phyloP scores from a whole-genome alignment of 2,113 vertebrate genomes.

The Amazona guildingii region DNA sequence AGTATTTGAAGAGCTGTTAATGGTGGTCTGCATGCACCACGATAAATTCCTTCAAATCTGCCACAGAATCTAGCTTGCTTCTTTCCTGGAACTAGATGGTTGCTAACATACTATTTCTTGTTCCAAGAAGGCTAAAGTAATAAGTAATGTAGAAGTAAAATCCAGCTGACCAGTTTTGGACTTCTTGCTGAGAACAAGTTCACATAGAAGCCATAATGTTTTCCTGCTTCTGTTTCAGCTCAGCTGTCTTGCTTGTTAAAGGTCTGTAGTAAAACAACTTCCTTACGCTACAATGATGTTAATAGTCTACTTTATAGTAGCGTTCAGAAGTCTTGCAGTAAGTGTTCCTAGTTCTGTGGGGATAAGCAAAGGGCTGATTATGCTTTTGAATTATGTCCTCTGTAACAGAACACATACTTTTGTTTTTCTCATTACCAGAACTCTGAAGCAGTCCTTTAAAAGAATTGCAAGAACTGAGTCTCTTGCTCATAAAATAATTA shows the following conservation, averaged over 20 bases:
- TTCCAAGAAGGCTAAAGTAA: neutral
- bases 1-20: neutral
- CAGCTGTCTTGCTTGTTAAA: neutral
- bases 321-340: neutral
- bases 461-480: neutral
- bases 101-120: neutral
- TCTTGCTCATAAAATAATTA: neutral
- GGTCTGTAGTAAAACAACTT: neutral
- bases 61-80: neutral
- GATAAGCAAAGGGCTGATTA: neutral
- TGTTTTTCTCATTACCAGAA: neutral
- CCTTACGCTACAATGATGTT: neutral
- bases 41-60: neutral
- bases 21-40: neutral
- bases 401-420: neutral
- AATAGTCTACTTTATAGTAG: neutral
- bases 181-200: neutral
- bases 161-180: neutral
- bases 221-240: neutral
- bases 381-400: neutral
- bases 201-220: neutral
- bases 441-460: neutral
- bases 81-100: neutral
- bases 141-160: neutral
- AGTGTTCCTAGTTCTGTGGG: neutral